A percentile compares a stretch with the other conserved stretches of the same genome.
phyloP scores from a whole-genome alignment of 2,113 vertebrate genomes.

The Anhinga anhinga region DNA sequence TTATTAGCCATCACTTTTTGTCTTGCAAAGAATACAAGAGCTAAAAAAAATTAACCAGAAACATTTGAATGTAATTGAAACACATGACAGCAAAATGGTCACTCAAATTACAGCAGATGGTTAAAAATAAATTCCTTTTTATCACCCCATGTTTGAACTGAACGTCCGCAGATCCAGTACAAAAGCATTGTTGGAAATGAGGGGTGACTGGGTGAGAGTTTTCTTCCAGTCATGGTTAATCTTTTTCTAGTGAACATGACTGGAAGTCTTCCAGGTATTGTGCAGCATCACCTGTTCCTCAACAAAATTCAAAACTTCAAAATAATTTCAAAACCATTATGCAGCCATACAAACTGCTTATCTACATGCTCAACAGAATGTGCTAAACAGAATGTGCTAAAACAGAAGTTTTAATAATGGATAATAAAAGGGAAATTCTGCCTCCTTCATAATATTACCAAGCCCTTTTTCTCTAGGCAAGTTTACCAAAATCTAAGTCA shows the following conservation, averaged over 20 bases:
- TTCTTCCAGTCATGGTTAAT: neutral
- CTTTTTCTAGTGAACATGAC: neutral
- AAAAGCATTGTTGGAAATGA: neutral
- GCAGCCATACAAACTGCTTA: neutral
- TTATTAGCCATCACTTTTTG: neutral
- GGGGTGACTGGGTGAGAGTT: neutral
- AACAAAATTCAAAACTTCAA: neutral
- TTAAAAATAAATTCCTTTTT: neutral
- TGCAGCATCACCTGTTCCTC: neutral
- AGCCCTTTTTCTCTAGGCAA: neutral
- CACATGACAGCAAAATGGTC: neutral
- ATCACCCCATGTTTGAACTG: neutral
- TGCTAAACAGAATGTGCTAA: neutral
- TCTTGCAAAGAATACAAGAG: neutral
- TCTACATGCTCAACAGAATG: neutral
- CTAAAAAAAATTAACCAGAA: neutral
- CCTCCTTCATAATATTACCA: neutral
- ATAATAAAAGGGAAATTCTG: neutral
- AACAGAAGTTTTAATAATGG: neutral
- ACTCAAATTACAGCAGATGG: neutral
- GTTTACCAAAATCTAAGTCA: neutral
- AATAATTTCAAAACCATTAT: neutral
- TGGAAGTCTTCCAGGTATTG: neutral
- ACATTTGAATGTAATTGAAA: neutral
- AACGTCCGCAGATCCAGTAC: neutral